phyloP scores from a whole-genome alignment of 1,140 invertebrate genomes.

The Drosophila bocqueti region DNA sequence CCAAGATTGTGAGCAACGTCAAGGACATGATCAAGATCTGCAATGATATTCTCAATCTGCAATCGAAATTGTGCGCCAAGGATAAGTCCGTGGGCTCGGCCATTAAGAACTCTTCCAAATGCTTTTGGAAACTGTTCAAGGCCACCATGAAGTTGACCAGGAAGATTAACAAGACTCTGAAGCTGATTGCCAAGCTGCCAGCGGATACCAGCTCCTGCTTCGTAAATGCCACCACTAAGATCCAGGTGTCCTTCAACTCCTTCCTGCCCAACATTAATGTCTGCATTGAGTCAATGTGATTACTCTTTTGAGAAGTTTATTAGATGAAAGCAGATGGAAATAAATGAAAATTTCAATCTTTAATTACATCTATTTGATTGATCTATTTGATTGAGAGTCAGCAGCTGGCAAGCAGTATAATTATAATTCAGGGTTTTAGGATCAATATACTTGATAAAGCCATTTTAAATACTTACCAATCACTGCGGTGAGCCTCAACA shows the following conservation, averaged over 20 bases:
- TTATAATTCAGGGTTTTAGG: background rate
- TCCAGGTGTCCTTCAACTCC: constrained; percentile 32
- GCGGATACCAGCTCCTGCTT: constrained; percentile 45
- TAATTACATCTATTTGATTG: no score
- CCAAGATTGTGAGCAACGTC: constrained; percentile 46
- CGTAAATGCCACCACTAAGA: constrained; percentile 37
- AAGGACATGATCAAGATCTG: constrained; percentile 53
- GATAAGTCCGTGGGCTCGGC: background rate
- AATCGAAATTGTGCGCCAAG: constrained; percentile 38
- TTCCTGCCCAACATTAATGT: constrained; percentile 48
- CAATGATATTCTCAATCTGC: constrained; percentile 48
- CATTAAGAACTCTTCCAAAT: constrained; percentile 14
- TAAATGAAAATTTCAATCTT: background rate
- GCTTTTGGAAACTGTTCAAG: constrained; percentile 37
- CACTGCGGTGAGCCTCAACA: background rate
- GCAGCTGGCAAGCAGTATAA: background rate
- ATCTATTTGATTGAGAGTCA: background rate
- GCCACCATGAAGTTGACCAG: constrained; percentile 31
- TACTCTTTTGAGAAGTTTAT: background rate
- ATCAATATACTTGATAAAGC: background rate
- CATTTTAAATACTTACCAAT: background rate
- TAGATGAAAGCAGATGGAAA: background rate
- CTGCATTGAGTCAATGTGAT: constrained; percentile 39
- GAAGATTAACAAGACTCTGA: constrained; percentile 35
- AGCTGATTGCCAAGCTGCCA: constrained; percentile 42